Conservation (phyloP, 1,140 invertebrate genomes). For the Aphidius ervi region DNA sequence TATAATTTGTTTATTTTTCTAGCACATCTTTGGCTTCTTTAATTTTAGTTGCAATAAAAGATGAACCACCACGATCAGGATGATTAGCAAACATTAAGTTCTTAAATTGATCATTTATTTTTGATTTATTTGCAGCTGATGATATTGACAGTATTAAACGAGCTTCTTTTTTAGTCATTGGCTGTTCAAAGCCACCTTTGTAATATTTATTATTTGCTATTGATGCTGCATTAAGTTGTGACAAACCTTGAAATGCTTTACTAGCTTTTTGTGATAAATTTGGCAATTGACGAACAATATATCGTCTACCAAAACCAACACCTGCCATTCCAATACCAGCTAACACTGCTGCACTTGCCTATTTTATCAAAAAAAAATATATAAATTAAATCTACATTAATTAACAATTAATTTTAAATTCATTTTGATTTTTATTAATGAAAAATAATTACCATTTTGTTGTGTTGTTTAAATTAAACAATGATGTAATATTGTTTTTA, state of each 20-base stretch:
- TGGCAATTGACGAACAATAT: conserved; percentile 70
- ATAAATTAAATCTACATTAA: too few species aligned
- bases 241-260: conserved; percentile 74
- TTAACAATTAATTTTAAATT: too few species aligned
- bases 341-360: conserved; percentile 70
- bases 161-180: conserved; percentile 93
- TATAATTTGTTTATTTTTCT: conserved; percentile 55
- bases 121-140: conserved; percentile 79
- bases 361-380: conserved; percentile 22
- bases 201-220: conserved; percentile 90
- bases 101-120: conserved; percentile 91
- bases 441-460: too few species aligned
- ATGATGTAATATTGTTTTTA: too few species aligned
- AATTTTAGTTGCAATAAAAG: conserved; percentile 95
- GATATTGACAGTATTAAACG: conserved; percentile 83
- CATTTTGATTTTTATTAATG: too few species aligned
- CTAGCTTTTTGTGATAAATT: conserved; percentile 69
- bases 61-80: conserved; percentile 95
- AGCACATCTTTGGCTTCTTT: conserved; percentile 97
- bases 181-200: conserved; percentile 94
- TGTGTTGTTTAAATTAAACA: too few species aligned
- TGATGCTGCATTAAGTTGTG: conserved; percentile 68
- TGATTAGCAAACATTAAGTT: conserved; percentile 95
- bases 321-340: conserved; percentile 81
- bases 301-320: conserved; percentile 79